Base-by-base conservation (phyloP, 2,888 invertebrate genomes). In the Sisyra terminalis region DNA sequence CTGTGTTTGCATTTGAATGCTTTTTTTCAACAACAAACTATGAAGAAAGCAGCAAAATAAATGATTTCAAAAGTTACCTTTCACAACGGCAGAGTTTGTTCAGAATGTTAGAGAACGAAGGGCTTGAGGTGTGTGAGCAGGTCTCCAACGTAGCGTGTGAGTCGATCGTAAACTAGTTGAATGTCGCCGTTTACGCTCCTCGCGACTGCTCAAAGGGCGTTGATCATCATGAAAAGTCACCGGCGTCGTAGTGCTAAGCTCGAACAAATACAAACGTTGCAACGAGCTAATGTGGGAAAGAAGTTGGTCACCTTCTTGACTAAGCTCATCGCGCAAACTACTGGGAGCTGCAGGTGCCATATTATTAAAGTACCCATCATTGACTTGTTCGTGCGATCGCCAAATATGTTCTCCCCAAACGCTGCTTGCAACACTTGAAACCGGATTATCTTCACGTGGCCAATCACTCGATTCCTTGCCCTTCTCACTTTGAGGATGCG, bases 221-320 rank as follows among this genome's bases (percentile, higher is more conserved):
- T 47, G 45, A n/a, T 44, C 43, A 16, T 44, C 37, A 3, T 32
- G 45, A 42, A 2, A 30, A 42, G 17, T 45, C 42, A 35, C 44
- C 42, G 30, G 40, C 42, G 13, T 40, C 34, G 35, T 44, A 43
- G 18, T 40, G 44, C 51, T 55, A 47, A 52, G 61, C 46, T 53
- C 55, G 46, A 57, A 60, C 54, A 65, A 61, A 57, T 67, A 67
- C 47, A 59, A 59, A 50, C 66, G 64, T 55, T 69, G 71, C 53
- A 71, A 63, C 51, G 65, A 69, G 56, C 70, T 67, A 49, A 75
- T 63, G 55, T 74, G 74, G 29, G 68, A 65, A 52, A 75, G 60
- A 55, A 75, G 59, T 61, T 73, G 71, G 56, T 74, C 75, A 56
- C 73, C 74, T 53, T 75, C 75, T 53, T 69, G 67, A 48, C 64